Conservation (phyloP, 2,888 invertebrate species). For the Acronicta psi region DNA sequence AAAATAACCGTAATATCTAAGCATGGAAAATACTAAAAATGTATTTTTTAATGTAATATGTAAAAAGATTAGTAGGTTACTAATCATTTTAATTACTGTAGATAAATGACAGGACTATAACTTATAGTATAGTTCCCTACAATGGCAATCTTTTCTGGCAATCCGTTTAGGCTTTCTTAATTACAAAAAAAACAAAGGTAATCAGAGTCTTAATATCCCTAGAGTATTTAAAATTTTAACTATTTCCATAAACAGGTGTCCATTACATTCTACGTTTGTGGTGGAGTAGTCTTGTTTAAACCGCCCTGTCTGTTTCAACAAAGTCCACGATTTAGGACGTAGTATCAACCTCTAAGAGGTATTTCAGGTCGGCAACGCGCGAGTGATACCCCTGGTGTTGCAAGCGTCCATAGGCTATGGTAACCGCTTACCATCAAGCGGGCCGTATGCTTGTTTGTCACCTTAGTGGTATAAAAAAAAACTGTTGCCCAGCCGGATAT, state of each 20-base stretch:
- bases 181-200: neutral
- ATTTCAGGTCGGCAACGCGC: too few relatives aligned
- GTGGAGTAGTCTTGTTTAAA: constrained; percentile 48
- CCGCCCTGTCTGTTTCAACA: constrained; percentile 55
- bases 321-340: constrained; percentile 28
- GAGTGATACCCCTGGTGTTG: too few relatives aligned
- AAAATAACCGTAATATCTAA: too few relatives aligned
- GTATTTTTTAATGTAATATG: too few relatives aligned
- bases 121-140: neutral
- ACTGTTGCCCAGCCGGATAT: constrained; percentile 7
- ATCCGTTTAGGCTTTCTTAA: neutral
- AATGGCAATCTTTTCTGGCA: neutral
- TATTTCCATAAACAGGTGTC: constrained; percentile 29
- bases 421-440: too few relatives aligned
- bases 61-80: too few relatives aligned
- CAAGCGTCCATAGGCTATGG: too few relatives aligned
- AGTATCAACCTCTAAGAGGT: neutral
- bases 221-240: constrained; percentile 15
- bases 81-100: too few relatives aligned
- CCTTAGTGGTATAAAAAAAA: too few relatives aligned
- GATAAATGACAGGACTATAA: too few relatives aligned
- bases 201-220: neutral
- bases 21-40: too few relatives aligned
- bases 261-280: constrained; percentile 41
- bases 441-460: too few relatives aligned